Conservation (phyloP, 2,113 vertebrate genomes). For the Hippopotamus amphibius region DNA sequence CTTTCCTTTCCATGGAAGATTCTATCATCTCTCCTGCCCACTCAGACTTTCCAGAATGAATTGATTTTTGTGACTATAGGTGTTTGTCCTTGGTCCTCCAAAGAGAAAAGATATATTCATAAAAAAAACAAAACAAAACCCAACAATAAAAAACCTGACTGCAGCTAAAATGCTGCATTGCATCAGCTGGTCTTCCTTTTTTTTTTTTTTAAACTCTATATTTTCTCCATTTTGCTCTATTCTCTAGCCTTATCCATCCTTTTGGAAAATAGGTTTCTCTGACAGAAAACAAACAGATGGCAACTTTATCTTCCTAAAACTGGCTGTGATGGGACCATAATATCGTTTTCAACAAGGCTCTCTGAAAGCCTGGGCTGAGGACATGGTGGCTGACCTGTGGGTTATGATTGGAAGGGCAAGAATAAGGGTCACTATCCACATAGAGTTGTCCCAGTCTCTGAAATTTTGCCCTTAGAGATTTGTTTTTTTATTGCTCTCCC, state of each 20-base stretch:
- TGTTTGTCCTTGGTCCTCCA: constrained; percentile 55
- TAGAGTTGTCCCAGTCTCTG: background rate
- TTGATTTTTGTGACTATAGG: constrained; percentile 61
- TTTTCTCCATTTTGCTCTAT: constrained; percentile 30
- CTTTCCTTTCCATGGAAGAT: constrained; percentile 21
- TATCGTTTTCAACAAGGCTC: background rate
- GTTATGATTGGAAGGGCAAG: background rate
- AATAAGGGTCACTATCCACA: background rate
- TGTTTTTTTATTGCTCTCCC: background rate
- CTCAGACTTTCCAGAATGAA: constrained; percentile 68
- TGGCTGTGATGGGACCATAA: constrained; percentile 26
- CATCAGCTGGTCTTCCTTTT: background rate
- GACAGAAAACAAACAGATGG: constrained; percentile 70
- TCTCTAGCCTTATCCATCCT: constrained; percentile 24
- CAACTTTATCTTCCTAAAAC: constrained; percentile 37
- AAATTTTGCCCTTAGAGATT: background rate
- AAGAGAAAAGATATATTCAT: constrained; percentile 43
- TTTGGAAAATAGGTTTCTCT: constrained; percentile 55
- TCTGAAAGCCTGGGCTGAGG: background rate
- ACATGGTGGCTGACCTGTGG: background rate
- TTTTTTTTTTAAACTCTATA: background rate
- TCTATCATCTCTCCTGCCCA: constrained; percentile 62
- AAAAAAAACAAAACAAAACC: background rate
- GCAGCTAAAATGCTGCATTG: constrained; percentile 49
- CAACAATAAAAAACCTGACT: background rate